These are phyloP conservation scores for Plecotus auritus DNA, from an alignment of 2,113 vertebrate species.

Conservation along the genomic window DNA sequence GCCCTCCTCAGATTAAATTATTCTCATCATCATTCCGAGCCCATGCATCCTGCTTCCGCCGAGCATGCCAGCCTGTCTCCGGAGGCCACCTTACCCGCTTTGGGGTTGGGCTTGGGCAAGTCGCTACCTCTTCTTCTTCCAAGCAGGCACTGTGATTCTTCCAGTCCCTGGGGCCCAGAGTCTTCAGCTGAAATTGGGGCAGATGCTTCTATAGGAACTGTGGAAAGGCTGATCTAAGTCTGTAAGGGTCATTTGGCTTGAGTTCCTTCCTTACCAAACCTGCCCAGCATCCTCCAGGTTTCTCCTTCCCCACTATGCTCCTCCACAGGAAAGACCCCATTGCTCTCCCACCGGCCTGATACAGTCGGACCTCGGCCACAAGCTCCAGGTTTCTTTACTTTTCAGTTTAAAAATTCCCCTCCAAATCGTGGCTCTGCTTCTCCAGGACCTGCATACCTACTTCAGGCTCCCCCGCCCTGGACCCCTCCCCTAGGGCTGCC, in stretches of 20 bases:
- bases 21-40: not conserved
- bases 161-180: slow-evolving; percentile 44
- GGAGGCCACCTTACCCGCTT: slow-evolving; percentile 71
- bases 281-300: not conserved
- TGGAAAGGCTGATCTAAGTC: slow-evolving; percentile 28
- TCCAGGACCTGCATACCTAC: not conserved
- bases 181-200: slow-evolving; percentile 64
- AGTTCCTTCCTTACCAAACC: not conserved
- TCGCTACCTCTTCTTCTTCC: slow-evolving; percentile 57
- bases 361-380: not conserved
- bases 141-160: slow-evolving; percentile 57
- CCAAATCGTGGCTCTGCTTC: not conserved
- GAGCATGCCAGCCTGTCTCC: not conserved
- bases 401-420: not conserved
- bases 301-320: not conserved
- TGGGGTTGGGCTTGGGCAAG: slow-evolving; percentile 55
- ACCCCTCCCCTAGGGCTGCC: not conserved
- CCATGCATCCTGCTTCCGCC: not conserved
- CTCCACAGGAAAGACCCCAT: not conserved
- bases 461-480: not conserved
- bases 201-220: slow-evolving; percentile 29
- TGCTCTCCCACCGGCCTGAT: not conserved
- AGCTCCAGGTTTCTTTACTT: not conserved
- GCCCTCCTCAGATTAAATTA: not conserved
- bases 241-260: slow-evolving; percentile 30